Percentiles rank a stretch among this genome's conserved stretches.
Evolutionary conservation across 2,888 invertebrate species (phyloP).

Genomic region (Congeria kusceri): DNA sequence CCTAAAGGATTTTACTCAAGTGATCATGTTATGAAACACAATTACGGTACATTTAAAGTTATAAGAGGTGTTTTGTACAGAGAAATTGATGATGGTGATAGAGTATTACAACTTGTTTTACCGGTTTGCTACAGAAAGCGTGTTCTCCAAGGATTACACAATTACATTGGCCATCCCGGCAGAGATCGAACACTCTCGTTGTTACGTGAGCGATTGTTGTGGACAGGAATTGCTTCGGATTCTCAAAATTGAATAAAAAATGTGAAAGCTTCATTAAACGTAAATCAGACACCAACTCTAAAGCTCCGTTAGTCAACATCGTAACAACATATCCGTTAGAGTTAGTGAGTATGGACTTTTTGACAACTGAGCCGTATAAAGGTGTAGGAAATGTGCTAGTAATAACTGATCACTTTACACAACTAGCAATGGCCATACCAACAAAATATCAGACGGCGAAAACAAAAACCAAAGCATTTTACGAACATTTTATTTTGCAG

Average conservation of each 20-base stretch:
- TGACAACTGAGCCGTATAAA: background rate
- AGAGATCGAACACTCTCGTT: background rate
- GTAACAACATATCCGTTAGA: constrained; percentile 2
- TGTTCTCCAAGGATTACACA: background rate
- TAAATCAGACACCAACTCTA: background rate
- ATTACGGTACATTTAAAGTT: too few species aligned
- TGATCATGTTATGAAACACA: too few species aligned
- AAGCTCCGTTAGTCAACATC: background rate
- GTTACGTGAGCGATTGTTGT: background rate
- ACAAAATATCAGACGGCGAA: constrained; percentile 34
- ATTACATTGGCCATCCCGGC: background rate
- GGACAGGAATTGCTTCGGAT: too few species aligned
- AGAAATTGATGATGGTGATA: too few species aligned
- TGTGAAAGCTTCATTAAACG: background rate
- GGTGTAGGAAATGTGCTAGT: background rate
- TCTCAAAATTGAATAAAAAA: background rate
- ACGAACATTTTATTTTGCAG: constrained; percentile 18
- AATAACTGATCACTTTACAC: background rate
- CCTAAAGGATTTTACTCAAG: too few species aligned
- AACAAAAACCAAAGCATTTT: constrained; percentile 25
- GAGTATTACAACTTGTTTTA: too few species aligned
- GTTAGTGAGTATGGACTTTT: background rate
- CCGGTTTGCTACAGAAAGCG: background rate
- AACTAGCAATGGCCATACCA: constrained; percentile 15
- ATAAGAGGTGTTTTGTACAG: too few species aligned